Base-by-base conservation (phyloP, 2,113 vertebrate species). In the Clarias gariepinus region DNA sequence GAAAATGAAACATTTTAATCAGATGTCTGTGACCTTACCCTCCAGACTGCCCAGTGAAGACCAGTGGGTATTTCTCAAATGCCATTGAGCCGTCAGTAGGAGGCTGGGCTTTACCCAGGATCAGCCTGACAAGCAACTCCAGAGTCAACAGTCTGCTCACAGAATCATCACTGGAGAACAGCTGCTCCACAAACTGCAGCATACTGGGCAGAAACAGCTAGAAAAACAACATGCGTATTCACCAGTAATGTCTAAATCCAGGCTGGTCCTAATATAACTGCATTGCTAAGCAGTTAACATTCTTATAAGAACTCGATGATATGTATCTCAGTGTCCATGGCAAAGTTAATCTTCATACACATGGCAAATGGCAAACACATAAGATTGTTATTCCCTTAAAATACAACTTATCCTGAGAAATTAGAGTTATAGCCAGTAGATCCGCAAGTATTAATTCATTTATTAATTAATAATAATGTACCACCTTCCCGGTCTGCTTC, bases 31-130 rank as follows among this genome's bases (percentile, higher is more conserved):
- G 4, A 15, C 30, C 91, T 96, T 90, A 99, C 98, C 93, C 94
- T 64, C 92, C 52, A 0, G 87, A 88, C 25, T 95, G 93, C 4
- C 93, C 94, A 0, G 92, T 92, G 93, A 99, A 99, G 89, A 95
- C 33, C 1, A 99, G 94, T 21, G 98, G 97, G 92, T 99, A 99
- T 68, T 96, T 99, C 89, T 99, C 97, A 86, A 97, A 97, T 5
- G 96, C 96, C 98, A 98, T 96, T 21, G 96, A 97, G 89, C 97
- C 97, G 7, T 96, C 90, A 0, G 94, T 94, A 21, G 98, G 97
- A 77, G 98, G 97, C 4, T 96, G 93, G 60, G 98, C 98, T 95
- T 99, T 99, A 88, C 93, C 93, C 52, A 99, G 94, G 94, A 99
- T 96, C 4, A 99, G 96, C 81, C 94, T 95, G 88, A 96, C 94